Evolutionary conservation across 2,113 vertebrate genomes (phyloP), one percentile per base, ranked within the genome.

Genomic region (Cephalopterus ornatus): DNA sequence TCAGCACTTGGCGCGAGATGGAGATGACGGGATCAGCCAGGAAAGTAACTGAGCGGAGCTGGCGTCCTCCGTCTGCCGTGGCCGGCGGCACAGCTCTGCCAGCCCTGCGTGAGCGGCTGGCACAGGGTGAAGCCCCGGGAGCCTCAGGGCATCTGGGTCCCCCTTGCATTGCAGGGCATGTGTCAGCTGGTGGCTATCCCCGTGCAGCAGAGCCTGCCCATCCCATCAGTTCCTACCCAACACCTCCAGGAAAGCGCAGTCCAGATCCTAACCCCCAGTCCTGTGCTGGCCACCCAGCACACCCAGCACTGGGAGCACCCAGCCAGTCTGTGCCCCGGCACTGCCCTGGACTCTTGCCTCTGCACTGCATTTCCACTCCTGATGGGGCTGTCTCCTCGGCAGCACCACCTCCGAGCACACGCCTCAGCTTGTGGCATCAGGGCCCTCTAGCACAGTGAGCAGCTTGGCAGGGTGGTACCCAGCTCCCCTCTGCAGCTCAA

Each of bases 11-110:
- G 92, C 70, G 30, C 1, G 80, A 95, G 97, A 96, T 96, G 94
- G 93, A 93, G 95, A 88, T 95, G 96, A 97, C 93, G 4, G 95
- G 95, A 96, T 93, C 96, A 96, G 93, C 75, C 92, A 74, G 91
- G 80, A 81, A 61, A 96, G 96, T 88, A 94, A 94, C 82, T 42
- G 94, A 97, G 95, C 6, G 2, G 93, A 95, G 86, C 90, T 72
- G 94, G 84, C 81, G 1, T 81, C 88, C 81, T 82, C 86, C 87
- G 61, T 94, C 95, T 94, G 95, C 94, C 19, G 6, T 1, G 37
- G 95, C 93, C 62, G 1, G 72, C 41, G 7, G 92, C 92, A n/a
- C 52, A 22, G 63, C 88, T 71, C 63, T 42, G 76, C 72, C 71
- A 53, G 85, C 49, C 61, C 72, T n/a, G 77, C 2, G 0, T 1